phyloP scores from a whole-genome alignment of 1,140 invertebrate genomes.

The fruit fly (Drosophila melanogaster) region Release_6_plus_ISO1_MT NC_004354.4:12223001-12223500 shows the following conservation, averaged over 20 bases:
- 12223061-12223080: too few species aligned
- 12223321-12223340: slow-evolving; percentile 65
- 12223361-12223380: slow-evolving; percentile 33
- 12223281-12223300: slow-evolving; percentile 1
- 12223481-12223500: slow-evolving; percentile 48
- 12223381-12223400: slow-evolving; percentile 37
- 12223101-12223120: slow-evolving; percentile 49
- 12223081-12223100: background rate
- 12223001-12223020: too few species aligned
- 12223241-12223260: background rate
- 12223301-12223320: slow-evolving; percentile 34
- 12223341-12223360: slow-evolving; percentile 64
- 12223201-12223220: slow-evolving; percentile 41
- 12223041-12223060: too few species aligned
- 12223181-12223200: slow-evolving; percentile 48
- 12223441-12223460: slow-evolving; percentile 56
- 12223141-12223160: slow-evolving; percentile 23
- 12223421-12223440: slow-evolving; percentile 69
- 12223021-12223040: background rate
- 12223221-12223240: slow-evolving; percentile 10
- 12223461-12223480: slow-evolving; percentile 26
- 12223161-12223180: slow-evolving; percentile 40
- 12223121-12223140: slow-evolving; percentile 32
- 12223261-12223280: background rate
- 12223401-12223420: slow-evolving; percentile 60